Evolutionary conservation across 2,113 vertebrate species (phyloP).

Genomic region (Otocyon megalotis): DNA sequence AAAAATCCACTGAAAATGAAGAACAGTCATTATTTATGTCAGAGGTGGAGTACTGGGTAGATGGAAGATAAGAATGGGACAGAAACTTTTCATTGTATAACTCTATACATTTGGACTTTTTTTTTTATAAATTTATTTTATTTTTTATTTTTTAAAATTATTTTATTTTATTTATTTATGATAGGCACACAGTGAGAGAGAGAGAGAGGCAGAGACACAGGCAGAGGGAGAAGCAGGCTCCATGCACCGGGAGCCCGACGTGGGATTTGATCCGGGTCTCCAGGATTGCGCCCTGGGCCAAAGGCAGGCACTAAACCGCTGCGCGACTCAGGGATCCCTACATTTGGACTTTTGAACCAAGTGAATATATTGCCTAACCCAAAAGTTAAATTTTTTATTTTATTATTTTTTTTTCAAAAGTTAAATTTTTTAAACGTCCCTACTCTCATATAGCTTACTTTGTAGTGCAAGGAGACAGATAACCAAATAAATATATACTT

Average conservation of each 20-base stretch:
- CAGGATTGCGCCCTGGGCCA: too few relatives aligned
- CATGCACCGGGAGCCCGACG: too few relatives aligned
- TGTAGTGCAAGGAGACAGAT: not conserved
- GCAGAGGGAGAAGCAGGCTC: too few relatives aligned
- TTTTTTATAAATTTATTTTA: too few relatives aligned
- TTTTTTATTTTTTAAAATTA: too few relatives aligned
- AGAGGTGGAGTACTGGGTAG: not conserved
- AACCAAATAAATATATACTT: not conserved
- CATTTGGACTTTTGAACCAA: not conserved
- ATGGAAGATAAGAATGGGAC: not conserved
- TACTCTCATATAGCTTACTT: conserved; percentile 48
- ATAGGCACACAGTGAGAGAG: too few relatives aligned
- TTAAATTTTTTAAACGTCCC: not conserved
- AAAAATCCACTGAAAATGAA: not conserved
- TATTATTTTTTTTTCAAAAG: not conserved
- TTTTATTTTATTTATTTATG: too few relatives aligned
- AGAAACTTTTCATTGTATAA: not conserved
- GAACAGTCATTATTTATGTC: not conserved
- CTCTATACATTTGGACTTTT: not conserved
- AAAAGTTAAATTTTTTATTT: conserved; percentile 18
- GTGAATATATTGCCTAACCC: not conserved
- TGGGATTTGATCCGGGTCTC: too few relatives aligned
- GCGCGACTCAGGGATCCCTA: too few relatives aligned
- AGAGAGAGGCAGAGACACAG: too few relatives aligned
- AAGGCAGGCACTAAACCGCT: too few relatives aligned